phyloP scores from a whole-genome alignment of 2,888 invertebrate species.

The Hyposoter dolosus region DNA sequence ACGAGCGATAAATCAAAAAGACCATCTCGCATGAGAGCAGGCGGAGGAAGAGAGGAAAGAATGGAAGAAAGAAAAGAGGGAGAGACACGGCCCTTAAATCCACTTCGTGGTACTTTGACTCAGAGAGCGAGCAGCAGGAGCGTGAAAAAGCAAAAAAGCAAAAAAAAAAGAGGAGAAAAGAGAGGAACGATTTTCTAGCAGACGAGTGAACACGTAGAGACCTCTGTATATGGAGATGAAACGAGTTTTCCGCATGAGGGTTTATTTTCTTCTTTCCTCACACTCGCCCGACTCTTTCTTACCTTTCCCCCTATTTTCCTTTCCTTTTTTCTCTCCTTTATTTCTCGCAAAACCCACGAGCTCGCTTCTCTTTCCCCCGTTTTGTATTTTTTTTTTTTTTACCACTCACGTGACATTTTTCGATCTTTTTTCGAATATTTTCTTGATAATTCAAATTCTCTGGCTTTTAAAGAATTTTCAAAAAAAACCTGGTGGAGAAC shows the following conservation, averaged over 20 bases:
- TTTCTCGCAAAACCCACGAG: slow-evolving; percentile 11
- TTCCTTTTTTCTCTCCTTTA: slow-evolving; percentile 42
- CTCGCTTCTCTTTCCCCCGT: background rate
- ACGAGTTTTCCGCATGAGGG: slow-evolving; percentile 37
- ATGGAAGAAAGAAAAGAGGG: slow-evolving; percentile 7
- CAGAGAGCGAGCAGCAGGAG: slow-evolving; percentile 25
- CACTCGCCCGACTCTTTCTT: slow-evolving; percentile 39
- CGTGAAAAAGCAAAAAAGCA: slow-evolving; percentile 32
- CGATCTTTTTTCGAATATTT: slow-evolving; percentile 15
- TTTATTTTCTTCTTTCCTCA: slow-evolving; percentile 53
- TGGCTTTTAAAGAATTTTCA: background rate
- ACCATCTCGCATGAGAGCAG: slow-evolving; percentile 1
- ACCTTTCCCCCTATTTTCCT: slow-evolving; percentile 22
- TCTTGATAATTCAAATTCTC: background rate
- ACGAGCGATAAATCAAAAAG: slow-evolving; percentile 57
- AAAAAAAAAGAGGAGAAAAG: slow-evolving; percentile 13
- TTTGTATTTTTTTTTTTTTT: background rate
- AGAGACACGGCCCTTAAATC: slow-evolving; percentile 52
- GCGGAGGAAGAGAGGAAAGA: background rate
- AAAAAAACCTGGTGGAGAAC: background rate
- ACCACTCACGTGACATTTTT: slow-evolving; percentile 59
- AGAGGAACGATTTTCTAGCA: slow-evolving; percentile 46
- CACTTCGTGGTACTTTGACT: slow-evolving; percentile 53
- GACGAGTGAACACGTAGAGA: slow-evolving; percentile 22
- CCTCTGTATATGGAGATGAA: slow-evolving; percentile 38